These are phyloP conservation scores for Unio delphinus DNA, from an alignment of 2,888 invertebrate genomes.

Conservation along the genomic window DNA sequence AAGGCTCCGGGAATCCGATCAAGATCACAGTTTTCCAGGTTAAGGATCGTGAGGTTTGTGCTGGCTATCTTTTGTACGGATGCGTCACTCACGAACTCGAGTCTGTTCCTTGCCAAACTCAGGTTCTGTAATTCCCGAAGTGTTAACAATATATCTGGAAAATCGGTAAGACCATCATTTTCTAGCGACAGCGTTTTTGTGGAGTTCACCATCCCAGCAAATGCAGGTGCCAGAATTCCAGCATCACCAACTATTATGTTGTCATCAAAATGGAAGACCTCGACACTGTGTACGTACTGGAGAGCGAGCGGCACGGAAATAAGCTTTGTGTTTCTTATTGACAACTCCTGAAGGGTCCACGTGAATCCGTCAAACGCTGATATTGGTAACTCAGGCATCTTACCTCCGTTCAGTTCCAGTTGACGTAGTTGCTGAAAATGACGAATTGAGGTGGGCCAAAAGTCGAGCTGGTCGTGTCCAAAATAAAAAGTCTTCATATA, in stretches of 20 bases:
- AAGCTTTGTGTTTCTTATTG: constrained; percentile 29
- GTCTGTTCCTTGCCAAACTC: constrained; percentile 29
- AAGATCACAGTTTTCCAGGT: constrained; percentile 29
- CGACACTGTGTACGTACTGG: constrained; percentile 19
- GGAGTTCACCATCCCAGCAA: constrained; percentile 22
- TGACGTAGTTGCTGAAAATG: constrained; percentile 28
- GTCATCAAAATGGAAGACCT: constrained; percentile 38
- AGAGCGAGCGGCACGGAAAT: constrained; percentile 32
- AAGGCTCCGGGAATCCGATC: constrained; percentile 41
- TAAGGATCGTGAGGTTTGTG: constrained; percentile 22
- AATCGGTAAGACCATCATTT: constrained; percentile 33
- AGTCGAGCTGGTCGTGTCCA: constrained; percentile 16
- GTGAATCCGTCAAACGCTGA: constrained; percentile 38
- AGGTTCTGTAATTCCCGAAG: constrained; percentile 24
- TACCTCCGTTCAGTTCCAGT: constrained; percentile 29
- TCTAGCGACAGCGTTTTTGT: constrained; percentile 24
- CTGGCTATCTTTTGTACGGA: constrained; percentile 22
- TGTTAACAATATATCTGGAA: constrained; percentile 34
- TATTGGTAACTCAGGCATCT: constrained; percentile 23
- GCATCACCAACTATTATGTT: constrained; percentile 31
- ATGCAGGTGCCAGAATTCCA: constrained; percentile 39
- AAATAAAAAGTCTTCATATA: constrained; percentile 35
- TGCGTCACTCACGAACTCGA: constrained; percentile 39
- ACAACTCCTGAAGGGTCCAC: constrained; percentile 27
- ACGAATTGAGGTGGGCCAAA: constrained; percentile 30